A percentile compares a stretch with the other conserved stretches of the same genome.
These are phyloP conservation scores for Perca flavescens DNA, from an alignment of 2,113 vertebrate species.

Conservation along the genomic window DNA sequence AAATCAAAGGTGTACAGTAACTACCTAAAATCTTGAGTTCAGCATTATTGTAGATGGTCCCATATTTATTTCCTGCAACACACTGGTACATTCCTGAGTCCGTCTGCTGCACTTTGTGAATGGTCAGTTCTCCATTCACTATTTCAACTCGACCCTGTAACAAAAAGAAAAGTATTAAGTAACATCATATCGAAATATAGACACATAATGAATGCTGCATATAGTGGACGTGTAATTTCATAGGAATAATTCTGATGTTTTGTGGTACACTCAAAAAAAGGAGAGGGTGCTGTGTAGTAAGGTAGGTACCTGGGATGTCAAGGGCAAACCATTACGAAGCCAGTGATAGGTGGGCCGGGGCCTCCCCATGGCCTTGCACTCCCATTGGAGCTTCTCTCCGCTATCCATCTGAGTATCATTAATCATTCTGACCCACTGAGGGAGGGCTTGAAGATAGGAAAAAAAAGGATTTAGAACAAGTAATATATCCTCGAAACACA, in stretches of 20 bases:
- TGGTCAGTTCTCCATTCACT: slow-evolving; percentile 90
- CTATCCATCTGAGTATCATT: slow-evolving; percentile 96
- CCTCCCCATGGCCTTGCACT: slow-evolving; percentile 93
- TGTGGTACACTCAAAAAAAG: slow-evolving; percentile 22
- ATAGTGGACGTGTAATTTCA: neutral
- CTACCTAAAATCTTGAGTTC: slow-evolving; percentile 94
- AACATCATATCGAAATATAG: neutral
- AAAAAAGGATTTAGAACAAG: slow-evolving; percentile 47
- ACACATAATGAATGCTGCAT: neutral
- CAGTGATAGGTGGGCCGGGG: slow-evolving; percentile 93
- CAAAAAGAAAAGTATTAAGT: slow-evolving; percentile 43
- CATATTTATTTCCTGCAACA: slow-evolving; percentile 94
- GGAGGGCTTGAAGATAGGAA: slow-evolving; percentile 86
- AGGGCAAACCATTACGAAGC: slow-evolving; percentile 90
- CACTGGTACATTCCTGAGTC: slow-evolving; percentile 99
- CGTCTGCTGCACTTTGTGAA: slow-evolving; percentile 88
- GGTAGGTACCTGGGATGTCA: slow-evolving; percentile 88
- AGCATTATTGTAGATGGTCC: slow-evolving; percentile 89
- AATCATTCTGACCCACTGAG: slow-evolving; percentile 94
- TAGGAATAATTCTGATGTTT: slow-evolving; percentile 42
- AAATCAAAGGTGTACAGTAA: neutral
- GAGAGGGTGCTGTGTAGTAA: neutral
- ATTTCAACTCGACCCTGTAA: slow-evolving; percentile 91
- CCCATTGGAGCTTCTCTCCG: slow-evolving; percentile 93
- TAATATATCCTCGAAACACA: slow-evolving; percentile 64